These are phyloP conservation scores for Polyommatus icarus DNA, from an alignment of 2,888 invertebrate genomes.

Conservation along the genomic window DNA sequence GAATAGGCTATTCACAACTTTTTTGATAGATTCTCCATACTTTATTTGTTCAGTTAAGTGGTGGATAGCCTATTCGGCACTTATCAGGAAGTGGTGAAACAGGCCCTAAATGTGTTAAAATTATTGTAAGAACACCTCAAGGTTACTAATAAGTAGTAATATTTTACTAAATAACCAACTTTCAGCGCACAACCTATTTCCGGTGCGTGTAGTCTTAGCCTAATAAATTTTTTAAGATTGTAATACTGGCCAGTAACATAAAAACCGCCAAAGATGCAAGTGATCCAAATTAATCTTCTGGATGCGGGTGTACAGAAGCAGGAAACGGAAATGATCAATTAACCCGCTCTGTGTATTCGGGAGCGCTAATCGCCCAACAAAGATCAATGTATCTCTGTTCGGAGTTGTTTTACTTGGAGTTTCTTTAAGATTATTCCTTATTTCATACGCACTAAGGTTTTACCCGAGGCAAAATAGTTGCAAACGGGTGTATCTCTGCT, in stretches of 20 bases:
- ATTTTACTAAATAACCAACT: no score
- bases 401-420: neutral
- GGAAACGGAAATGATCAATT: constrained; percentile 44
- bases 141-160: no score
- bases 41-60: no score
- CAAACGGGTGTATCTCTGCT: constrained; percentile 34
- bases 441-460: neutral
- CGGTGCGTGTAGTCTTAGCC: no score
- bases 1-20: no score
- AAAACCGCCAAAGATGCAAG: neutral
- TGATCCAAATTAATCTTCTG: constrained; percentile 10
- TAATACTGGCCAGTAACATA: neutral
- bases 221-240: no score
- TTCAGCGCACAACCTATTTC: no score
- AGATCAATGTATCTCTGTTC: constrained; percentile 38
- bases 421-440: neutral
- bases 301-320: constrained; percentile 34
- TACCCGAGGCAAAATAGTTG: neutral
- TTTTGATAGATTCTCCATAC: no score
- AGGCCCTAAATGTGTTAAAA: no score
- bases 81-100: no score
- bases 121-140: no score
- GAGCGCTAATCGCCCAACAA: constrained; percentile 41
- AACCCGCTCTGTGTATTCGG: constrained; percentile 38
- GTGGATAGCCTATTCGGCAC: no score